phyloP scores from a whole-genome alignment of 2,113 vertebrate genomes.

The Phylloscopus trochilus region DNA sequence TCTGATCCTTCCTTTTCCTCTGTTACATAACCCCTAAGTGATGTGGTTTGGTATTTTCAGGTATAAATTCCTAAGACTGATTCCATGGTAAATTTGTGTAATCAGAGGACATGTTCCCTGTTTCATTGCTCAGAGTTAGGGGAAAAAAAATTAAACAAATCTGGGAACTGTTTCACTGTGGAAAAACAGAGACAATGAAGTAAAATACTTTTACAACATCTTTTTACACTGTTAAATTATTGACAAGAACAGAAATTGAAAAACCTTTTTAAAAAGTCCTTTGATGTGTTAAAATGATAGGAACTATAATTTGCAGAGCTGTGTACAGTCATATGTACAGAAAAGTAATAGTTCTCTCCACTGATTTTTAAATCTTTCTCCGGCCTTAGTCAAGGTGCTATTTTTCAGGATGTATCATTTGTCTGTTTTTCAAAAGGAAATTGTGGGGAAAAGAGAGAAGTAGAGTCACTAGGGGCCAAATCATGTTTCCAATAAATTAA shows the following conservation, averaged over 20 bases:
- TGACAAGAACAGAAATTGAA: neutral
- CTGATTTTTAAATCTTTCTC: slow-evolving; percentile 7
- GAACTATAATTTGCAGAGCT: neutral
- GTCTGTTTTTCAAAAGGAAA: neutral
- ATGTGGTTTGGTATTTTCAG: neutral
- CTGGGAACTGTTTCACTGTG: neutral
- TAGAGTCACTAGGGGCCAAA: neutral
- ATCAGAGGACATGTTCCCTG: neutral
- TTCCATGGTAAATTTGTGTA: neutral
- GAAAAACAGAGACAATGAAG: neutral
- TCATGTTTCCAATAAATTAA: neutral
- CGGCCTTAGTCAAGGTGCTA: neutral
- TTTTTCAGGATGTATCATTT: neutral
- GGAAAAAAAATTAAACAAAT: neutral
- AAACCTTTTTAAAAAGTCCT: neutral
- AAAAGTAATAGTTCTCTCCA: neutral
- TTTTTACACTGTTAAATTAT: slow-evolving; percentile 26
- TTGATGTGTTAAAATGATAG: neutral
- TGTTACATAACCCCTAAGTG: neutral
- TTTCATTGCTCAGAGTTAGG: neutral
- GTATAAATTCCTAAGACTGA: neutral
- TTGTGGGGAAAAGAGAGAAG: neutral
- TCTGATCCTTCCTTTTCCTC: neutral
- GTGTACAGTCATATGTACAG: neutral
- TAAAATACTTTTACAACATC: neutral